Evolutionary conservation across 2,113 vertebrate species (phyloP).

Genomic region (Ceratotherium simum): DNA sequence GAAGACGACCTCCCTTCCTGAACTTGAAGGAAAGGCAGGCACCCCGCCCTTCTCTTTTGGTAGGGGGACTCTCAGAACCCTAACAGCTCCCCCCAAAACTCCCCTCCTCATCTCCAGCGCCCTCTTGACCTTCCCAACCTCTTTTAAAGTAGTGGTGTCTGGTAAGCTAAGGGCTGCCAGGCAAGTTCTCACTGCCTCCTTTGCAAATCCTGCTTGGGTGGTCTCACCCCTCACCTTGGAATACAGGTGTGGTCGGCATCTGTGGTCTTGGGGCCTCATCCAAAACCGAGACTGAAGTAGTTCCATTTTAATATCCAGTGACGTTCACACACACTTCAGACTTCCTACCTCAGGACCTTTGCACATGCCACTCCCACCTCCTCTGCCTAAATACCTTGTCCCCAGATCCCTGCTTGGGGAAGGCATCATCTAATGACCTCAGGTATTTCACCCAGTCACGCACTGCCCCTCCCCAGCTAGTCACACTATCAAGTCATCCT

Average conservation of each 20-base stretch:
- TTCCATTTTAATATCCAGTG: background rate
- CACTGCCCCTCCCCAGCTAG: background rate
- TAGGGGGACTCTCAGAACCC: background rate
- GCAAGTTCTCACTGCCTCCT: background rate
- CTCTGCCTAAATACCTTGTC: background rate
- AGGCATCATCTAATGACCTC: background rate
- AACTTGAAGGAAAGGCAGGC: no score
- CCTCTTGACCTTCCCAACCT: background rate
- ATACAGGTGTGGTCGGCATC: background rate
- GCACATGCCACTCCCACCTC: fast-evolving
- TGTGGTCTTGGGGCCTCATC: background rate
- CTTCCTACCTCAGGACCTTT: background rate
- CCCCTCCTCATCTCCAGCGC: background rate
- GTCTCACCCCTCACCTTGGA: background rate
- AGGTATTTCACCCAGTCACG: background rate
- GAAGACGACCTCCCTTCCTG: background rate
- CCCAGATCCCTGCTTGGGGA: background rate
- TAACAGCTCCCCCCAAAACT: no score
- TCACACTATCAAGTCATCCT: background rate
- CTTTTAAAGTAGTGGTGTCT: background rate
- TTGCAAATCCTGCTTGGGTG: no score
- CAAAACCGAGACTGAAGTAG: background rate
- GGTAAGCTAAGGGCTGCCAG: background rate
- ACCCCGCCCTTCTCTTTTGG: background rate
- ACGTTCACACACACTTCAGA: fast-evolving